Conservation (phyloP, 2,797 vertebrate genomes). For the Pelochelys cantorii region DNA sequence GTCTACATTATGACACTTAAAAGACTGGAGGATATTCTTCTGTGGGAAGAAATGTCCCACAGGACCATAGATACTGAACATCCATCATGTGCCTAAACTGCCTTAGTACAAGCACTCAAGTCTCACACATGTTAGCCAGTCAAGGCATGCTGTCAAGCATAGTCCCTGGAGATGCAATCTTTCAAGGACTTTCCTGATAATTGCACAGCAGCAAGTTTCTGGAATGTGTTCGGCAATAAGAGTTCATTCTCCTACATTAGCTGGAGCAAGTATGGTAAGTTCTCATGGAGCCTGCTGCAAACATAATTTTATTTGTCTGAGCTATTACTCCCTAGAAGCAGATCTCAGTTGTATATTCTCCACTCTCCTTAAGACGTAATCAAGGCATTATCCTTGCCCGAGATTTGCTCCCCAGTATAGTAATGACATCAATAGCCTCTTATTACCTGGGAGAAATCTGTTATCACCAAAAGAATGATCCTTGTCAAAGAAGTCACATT, state of each 20-base stretch:
- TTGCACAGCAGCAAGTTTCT: background rate
- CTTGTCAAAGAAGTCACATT: background rate
- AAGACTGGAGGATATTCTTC: background rate
- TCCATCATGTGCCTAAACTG: background rate
- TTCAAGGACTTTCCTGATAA: background rate
- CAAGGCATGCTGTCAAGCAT: background rate
- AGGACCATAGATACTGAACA: background rate
- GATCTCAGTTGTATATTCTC: background rate
- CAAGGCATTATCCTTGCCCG: background rate
- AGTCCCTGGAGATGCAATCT: background rate
- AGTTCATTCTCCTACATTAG: background rate
- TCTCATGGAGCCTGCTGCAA: background rate
- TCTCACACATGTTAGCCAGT: background rate
- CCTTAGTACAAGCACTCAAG: background rate
- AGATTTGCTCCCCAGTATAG: background rate
- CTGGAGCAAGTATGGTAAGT: background rate
- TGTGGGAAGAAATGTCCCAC: background rate
- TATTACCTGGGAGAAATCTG: background rate
- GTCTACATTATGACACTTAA: background rate
- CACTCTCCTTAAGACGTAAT: background rate
- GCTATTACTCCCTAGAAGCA: too few relatives aligned
- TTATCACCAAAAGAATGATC: background rate
- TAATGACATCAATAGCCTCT: background rate
- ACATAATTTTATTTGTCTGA: background rate
- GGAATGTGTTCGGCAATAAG: background rate